A percentile compares a stretch with the other conserved stretches of the same genome.
phyloP scores from a whole-genome alignment of 2,888 invertebrate species.

The Serripes groenlandicus region DNA sequence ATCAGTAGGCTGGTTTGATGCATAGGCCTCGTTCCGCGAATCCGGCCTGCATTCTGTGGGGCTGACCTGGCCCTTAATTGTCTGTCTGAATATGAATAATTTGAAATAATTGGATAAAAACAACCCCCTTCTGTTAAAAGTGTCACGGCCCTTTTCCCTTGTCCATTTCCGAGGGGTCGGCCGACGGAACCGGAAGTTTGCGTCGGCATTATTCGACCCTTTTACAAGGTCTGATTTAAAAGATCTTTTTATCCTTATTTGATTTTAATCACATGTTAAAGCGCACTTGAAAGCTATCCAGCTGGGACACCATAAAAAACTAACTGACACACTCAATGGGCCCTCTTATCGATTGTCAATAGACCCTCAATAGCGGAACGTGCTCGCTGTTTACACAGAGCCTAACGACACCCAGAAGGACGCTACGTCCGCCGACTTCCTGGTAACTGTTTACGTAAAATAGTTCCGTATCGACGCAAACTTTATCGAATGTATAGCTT shows the following conservation, averaged over 20 bases:
- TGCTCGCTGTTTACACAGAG: conserved; percentile 52
- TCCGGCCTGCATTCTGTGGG: conserved; percentile 68
- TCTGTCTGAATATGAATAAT: conserved; percentile 73
- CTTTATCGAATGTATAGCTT: too few species aligned
- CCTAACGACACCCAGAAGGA: conserved; percentile 44
- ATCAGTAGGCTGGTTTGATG: conserved; percentile 78
- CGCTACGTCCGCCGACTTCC: conserved; percentile 64
- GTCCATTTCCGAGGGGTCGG: conserved; percentile 61
- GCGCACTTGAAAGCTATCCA: conserved; percentile 33
- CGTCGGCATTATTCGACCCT: conserved; percentile 47
- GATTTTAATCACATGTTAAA: conserved; percentile 41
- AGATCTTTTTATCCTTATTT: neutral
- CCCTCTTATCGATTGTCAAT: conserved; percentile 51
- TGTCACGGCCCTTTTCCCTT: conserved; percentile 77
- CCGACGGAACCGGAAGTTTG: conserved; percentile 21
- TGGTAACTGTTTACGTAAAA: conserved; percentile 57
- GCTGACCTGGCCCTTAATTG: conserved; percentile 66
- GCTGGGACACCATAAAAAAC: conserved; percentile 9
- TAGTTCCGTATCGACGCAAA: conserved; percentile 44
- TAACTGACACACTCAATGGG: neutral
- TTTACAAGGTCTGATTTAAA: conserved; percentile 4
- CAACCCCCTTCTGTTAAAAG: conserved; percentile 78
- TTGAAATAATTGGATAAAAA: conserved; percentile 77
- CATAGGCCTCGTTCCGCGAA: conserved; percentile 79
- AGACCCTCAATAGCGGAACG: conserved; percentile 35